phyloP scores from a whole-genome alignment of 37 sponge, comb jelly and placozoan species.

The Dysidea cf. avara region DNA sequence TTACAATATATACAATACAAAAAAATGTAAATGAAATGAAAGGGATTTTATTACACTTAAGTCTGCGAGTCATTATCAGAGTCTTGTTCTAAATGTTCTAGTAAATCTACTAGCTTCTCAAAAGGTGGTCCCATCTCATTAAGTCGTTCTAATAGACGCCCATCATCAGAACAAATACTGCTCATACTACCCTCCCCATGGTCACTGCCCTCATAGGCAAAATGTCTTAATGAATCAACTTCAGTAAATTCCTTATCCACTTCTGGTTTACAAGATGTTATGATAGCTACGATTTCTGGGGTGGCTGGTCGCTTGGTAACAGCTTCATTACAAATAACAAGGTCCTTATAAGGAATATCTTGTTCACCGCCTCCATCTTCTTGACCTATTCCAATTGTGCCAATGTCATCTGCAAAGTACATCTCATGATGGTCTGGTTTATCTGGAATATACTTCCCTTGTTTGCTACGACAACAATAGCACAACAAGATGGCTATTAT shows the following conservation, averaged over 20 bases:
- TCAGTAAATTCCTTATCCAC: conserved; percentile 7
- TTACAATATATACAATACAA: too few species aligned
- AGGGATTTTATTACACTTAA: too few species aligned
- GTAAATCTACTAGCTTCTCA: conserved; percentile 1
- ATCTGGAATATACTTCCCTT: too few species aligned
- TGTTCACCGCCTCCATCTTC: neutral
- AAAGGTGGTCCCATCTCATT: conserved; percentile 45
- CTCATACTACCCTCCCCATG: conserved; percentile 25
- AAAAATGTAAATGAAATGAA: too few species aligned
- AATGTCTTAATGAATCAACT: conserved; percentile 37
- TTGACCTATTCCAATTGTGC: neutral
- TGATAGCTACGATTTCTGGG: conserved; percentile 28
- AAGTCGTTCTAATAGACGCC: conserved; percentile 34
- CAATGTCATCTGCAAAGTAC: too few species aligned
- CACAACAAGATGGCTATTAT: too few species aligned
- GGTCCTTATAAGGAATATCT: neutral
- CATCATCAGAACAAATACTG: conserved; percentile 26
- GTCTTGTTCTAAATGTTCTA: conserved; percentile 9
- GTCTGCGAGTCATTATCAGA: conserved; percentile 2
- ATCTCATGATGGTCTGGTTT: too few species aligned
- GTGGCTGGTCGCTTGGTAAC: conserved; percentile 23
- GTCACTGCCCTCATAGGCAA: conserved; percentile 32
- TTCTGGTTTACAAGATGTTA: conserved; percentile 14
- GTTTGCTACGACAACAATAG: neutral
- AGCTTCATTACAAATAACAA: neutral